Percentiles rank a stretch among this genome's conserved stretches.
Conservation (phyloP, 2,888 invertebrate genomes). For the Eristalis intricaria region DNA sequence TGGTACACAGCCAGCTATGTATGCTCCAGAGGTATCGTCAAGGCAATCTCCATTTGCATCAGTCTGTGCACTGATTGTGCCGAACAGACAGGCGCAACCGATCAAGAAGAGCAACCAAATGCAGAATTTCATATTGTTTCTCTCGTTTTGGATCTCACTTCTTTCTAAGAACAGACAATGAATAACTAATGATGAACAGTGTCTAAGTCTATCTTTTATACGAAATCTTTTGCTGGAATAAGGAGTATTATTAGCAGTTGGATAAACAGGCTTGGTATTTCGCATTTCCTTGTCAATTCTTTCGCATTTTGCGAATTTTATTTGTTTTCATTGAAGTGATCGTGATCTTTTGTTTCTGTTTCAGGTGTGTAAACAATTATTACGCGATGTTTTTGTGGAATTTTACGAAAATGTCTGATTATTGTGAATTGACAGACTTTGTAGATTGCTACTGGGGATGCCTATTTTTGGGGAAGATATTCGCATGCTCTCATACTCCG, state of each 20-base stretch:
- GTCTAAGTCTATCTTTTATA: background rate
- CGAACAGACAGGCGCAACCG: background rate
- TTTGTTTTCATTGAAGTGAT: too few species aligned
- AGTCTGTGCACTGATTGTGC: background rate
- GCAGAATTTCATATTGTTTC: background rate
- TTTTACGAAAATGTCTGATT: too few species aligned
- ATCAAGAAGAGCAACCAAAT: background rate
- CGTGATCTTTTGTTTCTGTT: too few species aligned
- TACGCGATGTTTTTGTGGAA: too few species aligned
- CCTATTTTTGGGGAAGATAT: too few species aligned
- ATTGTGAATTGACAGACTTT: too few species aligned
- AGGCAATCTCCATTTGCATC: conserved; percentile 8
- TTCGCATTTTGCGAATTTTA: too few species aligned
- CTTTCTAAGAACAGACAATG: background rate
- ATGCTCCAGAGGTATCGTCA: background rate
- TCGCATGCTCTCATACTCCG: too few species aligned
- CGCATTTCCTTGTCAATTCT: too few species aligned
- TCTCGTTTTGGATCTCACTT: background rate
- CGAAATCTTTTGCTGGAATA: background rate
- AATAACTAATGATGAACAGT: background rate
- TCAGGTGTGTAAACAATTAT: too few species aligned
- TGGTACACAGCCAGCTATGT: background rate
- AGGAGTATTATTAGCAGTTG: background rate
- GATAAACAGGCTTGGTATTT: background rate
- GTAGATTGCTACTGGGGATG: too few species aligned